Percentiles rank a stretch among this genome's conserved stretches.
These are phyloP conservation scores for Pseudachorutes palmiensis DNA, from an alignment of 1,140 invertebrate genomes.

Conservation along the genomic window DNA sequence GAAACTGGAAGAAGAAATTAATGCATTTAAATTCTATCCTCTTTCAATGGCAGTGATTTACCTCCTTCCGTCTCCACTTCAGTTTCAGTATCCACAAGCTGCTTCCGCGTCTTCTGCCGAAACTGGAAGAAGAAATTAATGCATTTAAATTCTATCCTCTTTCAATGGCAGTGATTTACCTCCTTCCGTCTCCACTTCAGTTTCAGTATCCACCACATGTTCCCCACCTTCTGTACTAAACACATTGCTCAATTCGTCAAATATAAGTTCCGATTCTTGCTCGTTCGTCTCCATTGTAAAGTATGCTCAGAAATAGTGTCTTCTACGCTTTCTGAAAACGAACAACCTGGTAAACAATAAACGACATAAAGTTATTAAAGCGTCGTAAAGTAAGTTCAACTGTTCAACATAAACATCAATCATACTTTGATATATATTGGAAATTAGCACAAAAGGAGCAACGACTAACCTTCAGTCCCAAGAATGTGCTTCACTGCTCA, in stretches of 20 bases:
- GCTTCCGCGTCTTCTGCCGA: conserved; percentile 11
- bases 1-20: background rate
- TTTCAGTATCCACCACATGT: conserved; percentile 13
- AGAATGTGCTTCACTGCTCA: too few relatives aligned
- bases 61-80: background rate
- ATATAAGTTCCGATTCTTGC: conserved; percentile 21
- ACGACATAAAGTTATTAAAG: background rate
- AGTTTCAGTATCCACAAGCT: conserved; percentile 11
- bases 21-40: background rate
- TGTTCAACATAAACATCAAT: too few relatives aligned
- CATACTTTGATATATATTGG: too few relatives aligned
- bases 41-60: background rate
- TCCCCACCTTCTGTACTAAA: conserved; percentile 19
- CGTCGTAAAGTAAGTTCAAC: background rate
- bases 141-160: background rate
- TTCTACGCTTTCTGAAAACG: background rate
- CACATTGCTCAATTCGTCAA: conserved; percentile 20
- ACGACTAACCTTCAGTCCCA: too few relatives aligned
- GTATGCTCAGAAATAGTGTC: background rate
- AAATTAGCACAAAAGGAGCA: too few relatives aligned
- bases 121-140: background rate
- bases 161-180: background rate
- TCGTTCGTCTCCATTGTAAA: conserved; percentile 26
- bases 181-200: background rate
- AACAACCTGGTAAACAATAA: background rate